Conservation (phyloP, 2,888 invertebrate genomes). For the Pristionchus arcanus region DNA sequence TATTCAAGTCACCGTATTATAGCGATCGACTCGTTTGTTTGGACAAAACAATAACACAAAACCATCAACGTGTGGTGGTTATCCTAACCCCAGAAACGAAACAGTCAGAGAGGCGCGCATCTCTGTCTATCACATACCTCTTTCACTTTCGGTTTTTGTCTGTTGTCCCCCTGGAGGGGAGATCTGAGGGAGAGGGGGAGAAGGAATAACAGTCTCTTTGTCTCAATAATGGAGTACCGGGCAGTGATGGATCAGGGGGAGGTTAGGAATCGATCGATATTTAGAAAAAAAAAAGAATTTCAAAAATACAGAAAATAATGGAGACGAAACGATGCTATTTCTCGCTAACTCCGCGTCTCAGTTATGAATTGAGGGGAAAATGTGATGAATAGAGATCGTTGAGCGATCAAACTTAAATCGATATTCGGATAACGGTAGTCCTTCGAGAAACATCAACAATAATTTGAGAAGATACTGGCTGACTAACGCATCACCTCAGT, state of each 20-base stretch:
- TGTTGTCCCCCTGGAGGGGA: neutral
- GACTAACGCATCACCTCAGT: neutral
- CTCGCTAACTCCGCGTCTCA: too few species aligned
- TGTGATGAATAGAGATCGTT: too few species aligned
- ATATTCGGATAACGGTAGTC: neutral
- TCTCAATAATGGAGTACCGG: slow-evolving; percentile 10
- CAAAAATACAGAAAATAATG: too few species aligned
- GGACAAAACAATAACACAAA: neutral
- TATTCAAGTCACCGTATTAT: too few species aligned
- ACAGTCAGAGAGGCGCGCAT: slow-evolving; percentile 2
- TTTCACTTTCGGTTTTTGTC: slow-evolving; percentile 44
- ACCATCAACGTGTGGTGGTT: too few species aligned
- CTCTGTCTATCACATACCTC: neutral
- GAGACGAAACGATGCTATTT: too few species aligned
- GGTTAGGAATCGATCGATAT: neutral
- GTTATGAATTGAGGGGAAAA: too few species aligned
- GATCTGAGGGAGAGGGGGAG: slow-evolving; percentile 11
- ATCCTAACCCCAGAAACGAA: neutral
- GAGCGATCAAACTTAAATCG: too few species aligned
- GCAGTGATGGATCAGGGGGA: neutral
- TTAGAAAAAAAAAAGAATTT: neutral
- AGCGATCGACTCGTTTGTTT: neutral
- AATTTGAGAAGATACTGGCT: neutral
- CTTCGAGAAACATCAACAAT: neutral
- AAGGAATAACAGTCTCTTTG: neutral